A percentile compares a stretch with the other conserved stretches of the same genome.
Evolutionary conservation across 2,113 vertebrate species (phyloP).

Genomic region (Brevimyrus niger): DNA sequence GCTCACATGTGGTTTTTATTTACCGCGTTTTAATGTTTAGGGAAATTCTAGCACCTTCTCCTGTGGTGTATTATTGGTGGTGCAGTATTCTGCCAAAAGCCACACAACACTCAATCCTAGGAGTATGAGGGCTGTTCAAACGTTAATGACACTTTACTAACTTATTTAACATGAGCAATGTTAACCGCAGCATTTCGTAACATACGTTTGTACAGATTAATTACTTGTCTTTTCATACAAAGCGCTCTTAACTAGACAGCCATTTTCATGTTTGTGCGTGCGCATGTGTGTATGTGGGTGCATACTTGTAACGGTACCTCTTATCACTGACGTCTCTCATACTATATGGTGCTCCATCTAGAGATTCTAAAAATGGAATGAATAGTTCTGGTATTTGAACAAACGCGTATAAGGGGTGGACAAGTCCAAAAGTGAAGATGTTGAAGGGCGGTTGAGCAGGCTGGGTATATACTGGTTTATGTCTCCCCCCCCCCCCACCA

Average conservation of each 20-base stretch:
- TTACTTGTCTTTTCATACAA: background rate
- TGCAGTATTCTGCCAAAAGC: slow-evolving; percentile 2
- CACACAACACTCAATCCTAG: background rate
- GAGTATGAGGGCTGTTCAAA: background rate
- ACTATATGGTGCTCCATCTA: background rate
- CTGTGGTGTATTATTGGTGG: background rate
- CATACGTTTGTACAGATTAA: background rate
- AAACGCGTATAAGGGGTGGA: background rate
- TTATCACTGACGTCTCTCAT: background rate
- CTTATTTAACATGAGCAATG: background rate
- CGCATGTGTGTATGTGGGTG: background rate
- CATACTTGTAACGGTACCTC: background rate
- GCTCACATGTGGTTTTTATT: background rate
- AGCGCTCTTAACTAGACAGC: background rate
- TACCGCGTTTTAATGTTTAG: background rate
- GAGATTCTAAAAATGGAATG: slow-evolving; percentile 15
- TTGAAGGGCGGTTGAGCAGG: background rate
- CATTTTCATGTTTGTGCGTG: background rate
- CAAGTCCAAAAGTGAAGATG: background rate
- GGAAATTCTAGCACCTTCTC: background rate
- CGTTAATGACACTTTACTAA: background rate
- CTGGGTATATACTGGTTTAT: background rate
- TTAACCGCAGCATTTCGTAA: background rate
- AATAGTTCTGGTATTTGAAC: slow-evolving; percentile 18
- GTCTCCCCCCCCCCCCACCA: background rate